phyloP scores from a whole-genome alignment of 92 coral and sea anemone species.

The Actinostola sp. region DNA sequence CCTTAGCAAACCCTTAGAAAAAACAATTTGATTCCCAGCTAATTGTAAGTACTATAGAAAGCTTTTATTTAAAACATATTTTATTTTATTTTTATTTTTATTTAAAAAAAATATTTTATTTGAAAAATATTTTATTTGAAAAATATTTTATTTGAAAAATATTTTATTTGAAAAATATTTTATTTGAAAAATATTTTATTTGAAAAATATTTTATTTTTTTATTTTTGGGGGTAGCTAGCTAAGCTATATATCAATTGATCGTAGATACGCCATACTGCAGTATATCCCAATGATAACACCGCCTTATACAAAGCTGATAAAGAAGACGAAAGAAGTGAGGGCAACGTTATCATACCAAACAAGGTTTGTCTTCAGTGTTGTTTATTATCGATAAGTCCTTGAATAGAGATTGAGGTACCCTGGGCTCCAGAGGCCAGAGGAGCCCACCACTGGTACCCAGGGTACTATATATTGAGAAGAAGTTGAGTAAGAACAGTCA shows the following conservation, averaged over 20 bases:
- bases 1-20: conserved; percentile 21
- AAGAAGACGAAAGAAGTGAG: conserved; percentile 8
- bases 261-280: conserved; percentile 44
- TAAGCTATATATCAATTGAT: no score
- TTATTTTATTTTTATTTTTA: neutral
- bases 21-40: conserved; percentile 35
- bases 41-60: conserved; percentile 12
- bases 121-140: no score
- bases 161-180: neutral
- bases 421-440: neutral
- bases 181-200: no score
- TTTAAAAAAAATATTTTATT: no score
- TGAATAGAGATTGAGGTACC: neutral
- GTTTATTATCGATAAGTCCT: neutral
- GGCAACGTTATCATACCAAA: conserved; percentile 26
- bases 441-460: no score
- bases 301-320: conserved; percentile 36
- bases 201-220: no score
- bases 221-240: no score
- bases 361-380: neutral
- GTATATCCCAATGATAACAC: conserved; percentile 76
- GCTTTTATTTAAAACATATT: neutral
- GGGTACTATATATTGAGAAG: no score
- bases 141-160: no score
- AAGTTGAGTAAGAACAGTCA: no score